phyloP scores from a whole-genome alignment of 2,113 vertebrate genomes.

The Nerophis ophidion region DNA sequence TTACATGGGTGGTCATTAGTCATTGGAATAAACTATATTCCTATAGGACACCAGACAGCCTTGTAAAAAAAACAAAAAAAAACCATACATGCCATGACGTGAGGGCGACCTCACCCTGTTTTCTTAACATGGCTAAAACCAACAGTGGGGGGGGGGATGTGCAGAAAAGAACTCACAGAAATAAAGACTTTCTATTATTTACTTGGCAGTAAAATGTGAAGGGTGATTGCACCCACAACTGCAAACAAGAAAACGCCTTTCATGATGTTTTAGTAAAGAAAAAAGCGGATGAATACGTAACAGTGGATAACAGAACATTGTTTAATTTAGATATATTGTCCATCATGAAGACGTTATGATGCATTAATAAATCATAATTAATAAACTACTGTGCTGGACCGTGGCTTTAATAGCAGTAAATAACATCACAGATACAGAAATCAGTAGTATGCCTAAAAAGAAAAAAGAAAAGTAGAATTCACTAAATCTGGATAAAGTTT shows the following conservation, averaged over 20 bases:
- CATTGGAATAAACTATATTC: constrained; percentile 4
- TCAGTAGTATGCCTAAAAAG: no score
- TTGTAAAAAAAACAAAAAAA: neutral
- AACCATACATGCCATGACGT: neutral
- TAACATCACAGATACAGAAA: no score
- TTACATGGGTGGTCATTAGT: neutral
- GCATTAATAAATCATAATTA: no score
- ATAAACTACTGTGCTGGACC: no score
- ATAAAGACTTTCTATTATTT: neutral
- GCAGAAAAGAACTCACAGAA: neutral
- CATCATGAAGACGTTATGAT: no score
- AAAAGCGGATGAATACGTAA: no score
- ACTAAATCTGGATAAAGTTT: no score
- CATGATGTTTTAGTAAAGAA: neutral
- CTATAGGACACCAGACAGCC: neutral
- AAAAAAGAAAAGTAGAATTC: no score
- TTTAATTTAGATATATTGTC: no score
- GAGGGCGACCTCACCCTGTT: neutral
- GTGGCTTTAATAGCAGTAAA: no score
- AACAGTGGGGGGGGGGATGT: neutral
- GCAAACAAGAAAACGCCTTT: neutral
- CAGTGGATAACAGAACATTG: no score
- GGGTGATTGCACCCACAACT: neutral
- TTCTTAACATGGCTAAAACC: neutral
- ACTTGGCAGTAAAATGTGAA: neutral